Base-by-base conservation (phyloP, 1,140 invertebrate species). In the Diprion similis region DNA sequence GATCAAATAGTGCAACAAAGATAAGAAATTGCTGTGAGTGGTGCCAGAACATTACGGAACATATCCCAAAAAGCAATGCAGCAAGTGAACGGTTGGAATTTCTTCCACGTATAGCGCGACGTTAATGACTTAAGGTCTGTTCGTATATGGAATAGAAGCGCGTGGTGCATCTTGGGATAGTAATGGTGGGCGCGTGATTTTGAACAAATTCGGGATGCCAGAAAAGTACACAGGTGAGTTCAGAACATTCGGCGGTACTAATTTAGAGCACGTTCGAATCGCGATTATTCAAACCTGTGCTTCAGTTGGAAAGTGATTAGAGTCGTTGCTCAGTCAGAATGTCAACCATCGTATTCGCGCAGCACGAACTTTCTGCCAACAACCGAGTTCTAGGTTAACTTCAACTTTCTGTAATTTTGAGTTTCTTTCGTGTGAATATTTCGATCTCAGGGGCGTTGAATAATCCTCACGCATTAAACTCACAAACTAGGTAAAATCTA, bases 151-250 rank as follows among this genome's bases (percentile, higher is more conserved):
- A 11, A 18, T 15, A 3, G 64, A 79, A 75, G 79, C 76, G 79
- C 77, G 81, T 77, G 79, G 79, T 83, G 87, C 82, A 88, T 87
- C 88, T 83, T 91, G 90, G 90, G 90, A 89, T 87, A 88, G 89
- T 89, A 91, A 91, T 91, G 90, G 90, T 91, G 90, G 91, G 91
- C 91, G 91, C 91, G 91, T 91, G 90, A 91, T 91, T 92, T 92
- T 91, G 89, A 92, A 92, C 90, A 89, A 89, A 89, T 87, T 87
- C 83, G 86, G 82, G 86, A 86, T 88, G 89, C 87, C 85, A 82
- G 83, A 83, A 74, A 79, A 85, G 79, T 83, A 80, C 75, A 72
- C 79, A 86, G 81, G 86, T 87, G 84, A 72, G 81, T 78, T 37
- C 24, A 37, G 24, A 37, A 37, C 24, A 37, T 37, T 37, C 24